A percentile compares a stretch with the other conserved stretches of the same genome.
Evolutionary conservation across 2,888 invertebrate species (phyloP).

Genomic region (Trachelus stipa): DNA sequence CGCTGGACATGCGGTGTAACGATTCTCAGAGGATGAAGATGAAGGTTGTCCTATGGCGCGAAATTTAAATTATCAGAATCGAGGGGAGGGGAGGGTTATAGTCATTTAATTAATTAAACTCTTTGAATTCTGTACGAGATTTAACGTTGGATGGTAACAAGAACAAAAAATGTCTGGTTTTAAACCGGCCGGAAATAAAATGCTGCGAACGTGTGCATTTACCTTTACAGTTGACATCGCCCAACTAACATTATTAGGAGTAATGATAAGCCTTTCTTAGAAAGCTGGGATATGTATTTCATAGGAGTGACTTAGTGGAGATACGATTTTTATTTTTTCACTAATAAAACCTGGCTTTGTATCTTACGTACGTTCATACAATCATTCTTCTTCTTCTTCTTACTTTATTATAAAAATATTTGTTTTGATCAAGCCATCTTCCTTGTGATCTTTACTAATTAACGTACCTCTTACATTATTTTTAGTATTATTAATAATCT

Average conservation of each 20-base stretch:
- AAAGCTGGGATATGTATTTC: slow-evolving; percentile 28
- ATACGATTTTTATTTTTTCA: slow-evolving; percentile 33
- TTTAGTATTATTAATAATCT: neutral
- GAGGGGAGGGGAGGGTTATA: neutral
- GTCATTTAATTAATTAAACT: neutral
- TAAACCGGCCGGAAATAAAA: neutral
- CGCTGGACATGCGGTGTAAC: neutral
- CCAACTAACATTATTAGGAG: slow-evolving; percentile 20
- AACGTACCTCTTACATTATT: neutral
- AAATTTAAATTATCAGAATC: neutral
- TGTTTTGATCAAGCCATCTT: neutral
- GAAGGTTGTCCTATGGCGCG: neutral
- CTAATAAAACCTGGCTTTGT: slow-evolving; percentile 32
- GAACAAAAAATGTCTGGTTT: neutral
- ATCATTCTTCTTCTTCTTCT: neutral
- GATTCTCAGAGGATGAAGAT: neutral
- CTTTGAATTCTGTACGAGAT: neutral
- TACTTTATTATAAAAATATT: slow-evolving; percentile 5
- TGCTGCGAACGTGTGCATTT: neutral
- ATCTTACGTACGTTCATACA: slow-evolving; percentile 13
- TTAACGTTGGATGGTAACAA: neutral
- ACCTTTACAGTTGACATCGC: slow-evolving; percentile 8
- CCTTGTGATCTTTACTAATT: neutral
- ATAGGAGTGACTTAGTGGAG: slow-evolving; percentile 25
- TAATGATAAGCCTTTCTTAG: slow-evolving; percentile 6